Base-by-base conservation (phyloP, 2,888 invertebrate genomes). In the Polymixis flavicincta region DNA sequence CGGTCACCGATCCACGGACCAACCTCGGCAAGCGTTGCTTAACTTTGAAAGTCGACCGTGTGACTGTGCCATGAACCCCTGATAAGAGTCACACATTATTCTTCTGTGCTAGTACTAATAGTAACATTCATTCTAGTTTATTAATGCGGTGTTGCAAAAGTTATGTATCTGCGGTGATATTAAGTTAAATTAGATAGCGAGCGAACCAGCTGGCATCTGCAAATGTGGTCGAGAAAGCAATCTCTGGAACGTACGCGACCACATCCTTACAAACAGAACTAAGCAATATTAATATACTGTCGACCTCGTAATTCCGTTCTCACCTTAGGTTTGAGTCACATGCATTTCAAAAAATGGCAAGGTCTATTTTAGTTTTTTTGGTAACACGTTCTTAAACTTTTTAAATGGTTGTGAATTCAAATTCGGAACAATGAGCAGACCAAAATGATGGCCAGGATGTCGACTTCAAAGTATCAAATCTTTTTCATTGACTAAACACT, bases 261-360 rank as follows among this genome's bases (percentile, higher is more conserved):
- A 74, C 75, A 77, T 75, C 74, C 74, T 72, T 65, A 73, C 66
- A 78, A 78, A 71, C 50, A 63, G 48, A 48, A n/a, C 25, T 42
- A 28, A 52, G 71, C 54, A 52, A 76, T 74, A 76, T 57, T 13
- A 59, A 73, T 52, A 55, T 54, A n/a, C 3, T 70, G 0, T 52
- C 22, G 22, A 17, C 28, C 28, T 37, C 71, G 3, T 28, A 54
- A 54, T 42, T 54, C 1, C 28, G 2, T 37, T 68, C 0, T 7
- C 32, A 37, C 32, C 14, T 6, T 67, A 32, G 19, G 14, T 2
- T n/a, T 32, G 9, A 25, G 28, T 37, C 5, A 50, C 2, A 50
- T 68, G 22, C 37, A 37, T 17, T 25, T 25, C 14, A 25, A 25
- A 22, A 69, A 69, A 28, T 25, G 22, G 9, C 1, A 25, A 48